Evolutionary conservation across 2,888 invertebrate species (phyloP).

Genomic region (Mimumesa dahlbomi): DNA sequence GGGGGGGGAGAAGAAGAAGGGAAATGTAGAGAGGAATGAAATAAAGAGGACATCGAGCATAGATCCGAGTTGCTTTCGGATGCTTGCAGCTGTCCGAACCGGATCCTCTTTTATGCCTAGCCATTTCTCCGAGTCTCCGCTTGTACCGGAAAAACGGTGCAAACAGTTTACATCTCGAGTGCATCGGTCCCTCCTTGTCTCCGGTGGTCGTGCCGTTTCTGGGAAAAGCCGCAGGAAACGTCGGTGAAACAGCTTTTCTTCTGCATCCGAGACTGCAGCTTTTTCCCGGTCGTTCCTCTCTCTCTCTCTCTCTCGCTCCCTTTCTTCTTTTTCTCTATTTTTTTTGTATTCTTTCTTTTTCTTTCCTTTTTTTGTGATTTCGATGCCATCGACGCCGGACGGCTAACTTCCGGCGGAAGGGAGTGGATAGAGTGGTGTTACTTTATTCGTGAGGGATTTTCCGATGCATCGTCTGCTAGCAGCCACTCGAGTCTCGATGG

Average conservation of each 20-base stretch:
- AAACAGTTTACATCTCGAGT: conserved; percentile 72
- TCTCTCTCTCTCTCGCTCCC: background rate
- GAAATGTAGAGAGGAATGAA: conserved; percentile 2
- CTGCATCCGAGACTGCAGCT: conserved; percentile 12
- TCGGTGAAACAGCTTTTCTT: conserved; percentile 20
- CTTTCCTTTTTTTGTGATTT: conserved; percentile 5
- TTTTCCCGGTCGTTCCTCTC: background rate
- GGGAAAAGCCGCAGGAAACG: conserved; percentile 24
- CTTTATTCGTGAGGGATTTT: conserved; percentile 7
- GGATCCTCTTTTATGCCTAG: conserved; percentile 48
- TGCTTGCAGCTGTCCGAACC: conserved; percentile 12
- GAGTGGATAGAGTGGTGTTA: background rate
- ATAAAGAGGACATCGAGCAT: conserved; percentile 14
- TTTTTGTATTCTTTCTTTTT: background rate
- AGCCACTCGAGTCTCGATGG: conserved; percentile 6
- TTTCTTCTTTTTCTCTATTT: background rate
- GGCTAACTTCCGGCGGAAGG: conserved; percentile 30
- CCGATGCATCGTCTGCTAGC: conserved; percentile 16
- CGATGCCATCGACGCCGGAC: conserved; percentile 15
- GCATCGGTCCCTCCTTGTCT: conserved; percentile 14
- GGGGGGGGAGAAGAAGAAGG: background rate
- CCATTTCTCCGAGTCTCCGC: conserved; percentile 67
- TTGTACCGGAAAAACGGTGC: conserved; percentile 67
- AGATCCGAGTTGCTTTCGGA: conserved; percentile 3
- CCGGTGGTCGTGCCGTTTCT: conserved; percentile 7